Conservation (phyloP, 2,797 vertebrate genomes). For the Enteromius argenteus region DNA sequence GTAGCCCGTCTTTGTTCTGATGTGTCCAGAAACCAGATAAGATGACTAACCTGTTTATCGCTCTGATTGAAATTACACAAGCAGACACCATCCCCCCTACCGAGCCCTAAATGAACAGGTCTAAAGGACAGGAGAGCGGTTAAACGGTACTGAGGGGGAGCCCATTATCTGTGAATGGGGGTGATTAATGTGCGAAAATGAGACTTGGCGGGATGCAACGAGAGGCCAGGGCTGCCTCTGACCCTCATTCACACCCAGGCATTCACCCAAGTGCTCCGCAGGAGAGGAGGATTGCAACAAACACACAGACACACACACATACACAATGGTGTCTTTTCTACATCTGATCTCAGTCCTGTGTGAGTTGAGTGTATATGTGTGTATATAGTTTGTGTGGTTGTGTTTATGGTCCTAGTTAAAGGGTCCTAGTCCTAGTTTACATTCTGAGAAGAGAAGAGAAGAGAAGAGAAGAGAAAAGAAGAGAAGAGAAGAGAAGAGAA, state of each 20-base stretch:
- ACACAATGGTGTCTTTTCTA: conserved; percentile 56
- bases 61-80: conserved; percentile 72
- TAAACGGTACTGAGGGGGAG: conserved; percentile 79
- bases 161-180: conserved; percentile 84
- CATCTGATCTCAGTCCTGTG: conserved; percentile 51
- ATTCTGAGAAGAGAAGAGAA: conserved; percentile 44
- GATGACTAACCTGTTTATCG: conserved; percentile 71
- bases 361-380: conserved; percentile 14
- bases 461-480: conserved; percentile 33
- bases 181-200: conserved; percentile 80
- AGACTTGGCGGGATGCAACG: conserved; percentile 71
- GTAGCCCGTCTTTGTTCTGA: conserved; percentile 70
- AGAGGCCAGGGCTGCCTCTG: conserved; percentile 72
- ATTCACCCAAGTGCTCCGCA: conserved; percentile 76
- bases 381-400: conserved; percentile 16
- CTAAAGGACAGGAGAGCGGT: conserved; percentile 80
- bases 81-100: conserved; percentile 69
- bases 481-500: conserved; percentile 22
- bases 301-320: conserved; percentile 50
- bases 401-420: conserved; percentile 35
- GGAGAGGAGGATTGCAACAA: conserved; percentile 62
- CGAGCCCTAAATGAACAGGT: conserved; percentile 80
- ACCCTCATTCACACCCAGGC: conserved; percentile 80
- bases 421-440: conserved; percentile 35
- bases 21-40: conserved; percentile 68